Conservation (phyloP, 1,140 invertebrate species). For the Drosophila nasuta region DNA sequence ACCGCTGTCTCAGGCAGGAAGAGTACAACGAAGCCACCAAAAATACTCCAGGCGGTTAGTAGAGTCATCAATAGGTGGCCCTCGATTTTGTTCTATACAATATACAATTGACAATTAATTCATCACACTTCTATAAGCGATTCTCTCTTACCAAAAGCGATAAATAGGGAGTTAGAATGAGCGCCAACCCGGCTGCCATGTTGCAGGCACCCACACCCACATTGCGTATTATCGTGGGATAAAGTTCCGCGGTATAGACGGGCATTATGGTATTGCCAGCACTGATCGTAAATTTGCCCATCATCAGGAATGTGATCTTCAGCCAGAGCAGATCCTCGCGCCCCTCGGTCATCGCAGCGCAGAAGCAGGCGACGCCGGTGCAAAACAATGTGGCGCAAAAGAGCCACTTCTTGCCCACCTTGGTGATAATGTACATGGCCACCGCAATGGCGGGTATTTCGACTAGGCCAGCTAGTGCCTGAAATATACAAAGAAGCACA, state of each 20-base stretch:
- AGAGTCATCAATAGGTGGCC: slow-evolving; percentile 84
- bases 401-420: slow-evolving; percentile 89
- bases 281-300: slow-evolving; percentile 89
- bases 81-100: slow-evolving; percentile 83
- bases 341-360: slow-evolving; percentile 86
- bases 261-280: slow-evolving; percentile 90
- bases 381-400: slow-evolving; percentile 88
- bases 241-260: slow-evolving; percentile 90
- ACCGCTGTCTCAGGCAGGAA: slow-evolving; percentile 81
- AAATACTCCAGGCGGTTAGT: slow-evolving; percentile 84
- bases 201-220: slow-evolving; percentile 90
- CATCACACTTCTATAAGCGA: not conserved
- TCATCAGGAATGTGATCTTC: slow-evolving; percentile 88
- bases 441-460: slow-evolving; percentile 90
- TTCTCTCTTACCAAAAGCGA: slow-evolving; percentile 88
- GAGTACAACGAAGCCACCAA: slow-evolving; percentile 85
- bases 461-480: slow-evolving; percentile 88
- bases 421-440: slow-evolving; percentile 89
- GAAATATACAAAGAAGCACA: not conserved
- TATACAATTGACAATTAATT: not conserved
- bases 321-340: slow-evolving; percentile 86
- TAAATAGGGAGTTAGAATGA: slow-evolving; percentile 90
- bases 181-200: slow-evolving; percentile 88
- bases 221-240: slow-evolving; percentile 90
- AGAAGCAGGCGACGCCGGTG: slow-evolving; percentile 88